Conservation (phyloP, 1,140 invertebrate genomes). For the Drosophila busckii region DNA sequence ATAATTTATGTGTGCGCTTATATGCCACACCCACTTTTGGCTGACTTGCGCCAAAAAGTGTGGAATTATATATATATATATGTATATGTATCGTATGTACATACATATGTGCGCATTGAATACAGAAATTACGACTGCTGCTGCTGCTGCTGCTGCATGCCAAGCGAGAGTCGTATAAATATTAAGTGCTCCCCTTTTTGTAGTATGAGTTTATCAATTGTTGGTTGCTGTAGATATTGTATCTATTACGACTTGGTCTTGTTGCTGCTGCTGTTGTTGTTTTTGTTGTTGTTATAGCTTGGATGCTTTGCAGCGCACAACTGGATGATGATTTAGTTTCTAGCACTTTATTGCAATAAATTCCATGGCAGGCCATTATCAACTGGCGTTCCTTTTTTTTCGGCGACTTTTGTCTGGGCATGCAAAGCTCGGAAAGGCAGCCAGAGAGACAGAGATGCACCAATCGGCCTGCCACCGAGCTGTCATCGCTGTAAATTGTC, state of each 20-base stretch:
- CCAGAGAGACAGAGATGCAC: slow-evolving; percentile 8
- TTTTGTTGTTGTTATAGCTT: neutral
- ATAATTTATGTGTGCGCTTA: slow-evolving; percentile 40
- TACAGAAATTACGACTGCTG: slow-evolving; percentile 37
- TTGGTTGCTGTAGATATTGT: slow-evolving; percentile 21
- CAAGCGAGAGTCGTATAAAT: slow-evolving; percentile 61
- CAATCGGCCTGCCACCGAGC: slow-evolving; percentile 47
- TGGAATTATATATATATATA: too few relatives aligned
- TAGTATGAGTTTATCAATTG: slow-evolving; percentile 54
- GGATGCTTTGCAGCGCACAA: neutral
- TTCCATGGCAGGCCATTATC: slow-evolving; percentile 54
- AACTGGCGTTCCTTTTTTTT: slow-evolving; percentile 37
- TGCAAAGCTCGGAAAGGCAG: neutral
- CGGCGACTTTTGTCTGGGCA: slow-evolving; percentile 44
- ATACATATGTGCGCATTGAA: slow-evolving; percentile 46
- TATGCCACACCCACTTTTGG: too few relatives aligned
- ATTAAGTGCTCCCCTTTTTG: slow-evolving; percentile 56
- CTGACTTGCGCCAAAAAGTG: too few relatives aligned
- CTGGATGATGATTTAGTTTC: slow-evolving; percentile 55
- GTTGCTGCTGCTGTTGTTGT: slow-evolving; percentile 5
- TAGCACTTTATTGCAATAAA: slow-evolving; percentile 60
- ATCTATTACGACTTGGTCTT: neutral
- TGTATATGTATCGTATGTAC: too few relatives aligned
- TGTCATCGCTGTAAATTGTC: slow-evolving; percentile 56
- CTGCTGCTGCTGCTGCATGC: slow-evolving; percentile 23